phyloP scores from a whole-genome alignment of 2,797 vertebrate genomes.

The Arctocebus calabarensis region DNA sequence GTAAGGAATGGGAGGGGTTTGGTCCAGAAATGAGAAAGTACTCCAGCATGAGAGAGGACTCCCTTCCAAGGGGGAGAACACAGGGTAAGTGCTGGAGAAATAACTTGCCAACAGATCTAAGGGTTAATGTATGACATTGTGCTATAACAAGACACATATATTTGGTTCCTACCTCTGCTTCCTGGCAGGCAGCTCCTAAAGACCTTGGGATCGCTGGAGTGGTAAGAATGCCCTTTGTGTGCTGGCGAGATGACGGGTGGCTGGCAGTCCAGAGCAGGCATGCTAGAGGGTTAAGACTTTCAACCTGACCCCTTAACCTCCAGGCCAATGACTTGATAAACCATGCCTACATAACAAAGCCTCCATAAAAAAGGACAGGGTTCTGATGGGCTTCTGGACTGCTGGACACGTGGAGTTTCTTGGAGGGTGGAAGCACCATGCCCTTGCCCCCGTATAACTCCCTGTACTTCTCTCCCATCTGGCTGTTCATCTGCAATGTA shows the following conservation, averaged over 20 bases:
- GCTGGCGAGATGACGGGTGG: not conserved
- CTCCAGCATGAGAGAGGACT: not conserved
- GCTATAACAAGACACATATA: not conserved
- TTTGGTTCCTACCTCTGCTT: not conserved
- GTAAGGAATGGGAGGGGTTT: no score
- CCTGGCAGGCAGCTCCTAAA: not conserved
- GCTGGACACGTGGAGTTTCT: not conserved
- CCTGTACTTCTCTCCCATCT: not conserved
- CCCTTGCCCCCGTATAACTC: not conserved
- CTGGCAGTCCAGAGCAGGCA: not conserved
- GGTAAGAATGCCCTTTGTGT: not conserved
- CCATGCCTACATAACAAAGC: not conserved
- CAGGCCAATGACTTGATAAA: not conserved
- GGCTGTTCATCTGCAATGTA: no score
- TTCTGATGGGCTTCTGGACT: not conserved
- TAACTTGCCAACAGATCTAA: not conserved
- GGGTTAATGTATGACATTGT: rapidly evolving
- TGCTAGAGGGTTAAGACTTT: not conserved
- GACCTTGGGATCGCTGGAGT: not conserved
- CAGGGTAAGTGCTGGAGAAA: not conserved
- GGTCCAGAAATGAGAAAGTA: not conserved
- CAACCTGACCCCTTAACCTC: not conserved
- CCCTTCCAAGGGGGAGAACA: no score
- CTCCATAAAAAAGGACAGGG: not conserved
- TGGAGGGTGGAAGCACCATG: not conserved